These are phyloP conservation scores for Sphenopsis melanotis DNA, from an alignment of 2,797 vertebrate genomes.

Conservation along the genomic window DNA sequence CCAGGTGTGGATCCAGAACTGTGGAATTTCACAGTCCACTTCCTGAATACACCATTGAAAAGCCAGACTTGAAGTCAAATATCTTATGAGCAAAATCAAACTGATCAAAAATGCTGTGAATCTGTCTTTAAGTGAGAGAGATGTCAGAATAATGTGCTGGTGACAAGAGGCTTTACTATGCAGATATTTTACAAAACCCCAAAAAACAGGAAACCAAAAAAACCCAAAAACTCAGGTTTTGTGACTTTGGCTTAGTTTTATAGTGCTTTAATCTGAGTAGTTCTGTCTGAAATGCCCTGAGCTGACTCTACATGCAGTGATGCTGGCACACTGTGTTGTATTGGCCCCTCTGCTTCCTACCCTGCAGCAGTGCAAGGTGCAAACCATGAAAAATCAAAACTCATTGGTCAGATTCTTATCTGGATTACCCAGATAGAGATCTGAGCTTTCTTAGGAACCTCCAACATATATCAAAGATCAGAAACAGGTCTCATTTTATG, in stretches of 20 bases:
- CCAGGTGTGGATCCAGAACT: background rate
- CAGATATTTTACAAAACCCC: background rate
- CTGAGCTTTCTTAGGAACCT: background rate
- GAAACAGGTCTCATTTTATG: background rate
- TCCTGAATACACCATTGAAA: background rate
- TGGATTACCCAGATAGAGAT: background rate
- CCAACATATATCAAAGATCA: background rate
- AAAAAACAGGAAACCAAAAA: background rate
- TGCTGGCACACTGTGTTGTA: background rate
- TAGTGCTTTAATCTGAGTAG: background rate
- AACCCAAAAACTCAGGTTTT: background rate
- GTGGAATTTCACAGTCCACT: background rate
- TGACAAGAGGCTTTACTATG: background rate
- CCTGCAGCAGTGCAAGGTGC: background rate
- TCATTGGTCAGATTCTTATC: background rate
- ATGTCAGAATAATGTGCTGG: background rate
- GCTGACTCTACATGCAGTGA: background rate
- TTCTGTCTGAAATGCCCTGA: background rate
- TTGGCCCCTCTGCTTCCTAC: background rate
- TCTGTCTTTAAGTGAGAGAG: background rate
- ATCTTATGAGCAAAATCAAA: background rate
- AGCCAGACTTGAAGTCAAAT: background rate
- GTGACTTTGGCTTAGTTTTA: background rate
- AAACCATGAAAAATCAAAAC: background rate
- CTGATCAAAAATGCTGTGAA: background rate